These are phyloP conservation scores for Drosophila guanche DNA, from an alignment of 1,140 invertebrate genomes.

Conservation along the genomic window DNA sequence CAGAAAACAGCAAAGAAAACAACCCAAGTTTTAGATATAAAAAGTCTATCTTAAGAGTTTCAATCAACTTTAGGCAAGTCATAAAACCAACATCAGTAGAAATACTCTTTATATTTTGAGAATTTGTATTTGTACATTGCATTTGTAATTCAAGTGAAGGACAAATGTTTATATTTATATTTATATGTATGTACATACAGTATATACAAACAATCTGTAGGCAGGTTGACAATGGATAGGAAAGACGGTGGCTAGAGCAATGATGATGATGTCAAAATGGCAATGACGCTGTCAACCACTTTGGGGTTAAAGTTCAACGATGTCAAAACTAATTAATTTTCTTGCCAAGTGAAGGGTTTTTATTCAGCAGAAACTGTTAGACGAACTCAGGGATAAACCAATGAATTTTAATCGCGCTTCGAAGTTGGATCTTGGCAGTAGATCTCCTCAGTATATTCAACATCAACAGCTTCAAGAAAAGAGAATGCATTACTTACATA, in stretches of 20 bases:
- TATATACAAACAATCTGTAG: too few species aligned
- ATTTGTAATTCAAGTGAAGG: slow-evolving; percentile 48
- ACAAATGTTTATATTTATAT: slow-evolving; percentile 23
- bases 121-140: slow-evolving; percentile 23
- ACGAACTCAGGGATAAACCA: neutral
- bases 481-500: too few species aligned
- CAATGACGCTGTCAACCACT: slow-evolving; percentile 28
- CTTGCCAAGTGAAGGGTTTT: slow-evolving; percentile 29
- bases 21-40: too few species aligned
- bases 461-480: too few species aligned
- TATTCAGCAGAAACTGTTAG: slow-evolving; percentile 1
- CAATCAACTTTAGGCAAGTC: slow-evolving; percentile 25
- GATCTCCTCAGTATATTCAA: too few species aligned
- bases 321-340: slow-evolving; percentile 48
- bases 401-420: slow-evolving; percentile 10
- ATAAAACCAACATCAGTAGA: slow-evolving; percentile 41
- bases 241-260: slow-evolving; percentile 15
- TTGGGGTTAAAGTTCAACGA: slow-evolving; percentile 45
- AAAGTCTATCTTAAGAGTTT: neutral
- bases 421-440: neutral
- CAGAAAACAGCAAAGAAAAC: neutral
- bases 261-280: slow-evolving; percentile 22
- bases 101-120: slow-evolving; percentile 22
- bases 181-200: too few species aligned
- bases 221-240: slow-evolving; percentile 39